These are phyloP conservation scores for Eleginops maclovinus DNA, from an alignment of 2,113 vertebrate genomes.

Conservation along the genomic window DNA sequence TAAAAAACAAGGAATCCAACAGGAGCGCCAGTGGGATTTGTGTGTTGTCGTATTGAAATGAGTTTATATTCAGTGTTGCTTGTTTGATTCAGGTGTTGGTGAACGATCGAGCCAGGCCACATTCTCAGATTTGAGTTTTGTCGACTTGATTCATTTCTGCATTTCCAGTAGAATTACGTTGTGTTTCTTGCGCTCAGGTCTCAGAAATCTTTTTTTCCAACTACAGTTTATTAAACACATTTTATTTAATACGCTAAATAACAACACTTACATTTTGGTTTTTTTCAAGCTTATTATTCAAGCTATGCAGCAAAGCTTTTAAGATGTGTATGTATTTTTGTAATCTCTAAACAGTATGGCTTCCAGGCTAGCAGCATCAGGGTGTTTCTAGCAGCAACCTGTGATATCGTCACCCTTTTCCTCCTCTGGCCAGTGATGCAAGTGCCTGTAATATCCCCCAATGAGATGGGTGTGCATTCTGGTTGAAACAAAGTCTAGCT, in stretches of 20 bases:
- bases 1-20: conserved; percentile 3
- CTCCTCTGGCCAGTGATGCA: conserved; percentile 53
- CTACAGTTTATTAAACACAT: too few relatives aligned
- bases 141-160: too few relatives aligned
- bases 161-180: too few relatives aligned
- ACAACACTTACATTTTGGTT: too few relatives aligned
- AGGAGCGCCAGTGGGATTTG: conserved; percentile 5
- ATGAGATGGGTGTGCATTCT: background rate
- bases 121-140: background rate
- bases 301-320: conserved; percentile 3
- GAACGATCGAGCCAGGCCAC: background rate
- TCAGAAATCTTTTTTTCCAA: too few relatives aligned
- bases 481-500: conserved; percentile 8
- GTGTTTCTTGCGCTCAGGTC: too few relatives aligned
- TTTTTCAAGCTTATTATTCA: too few relatives aligned
- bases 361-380: background rate
- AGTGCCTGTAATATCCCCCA: conserved; percentile 40
- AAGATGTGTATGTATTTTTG: background rate
- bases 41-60: background rate
- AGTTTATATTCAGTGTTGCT: background rate
- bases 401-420: conserved; percentile 28
- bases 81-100: background rate
- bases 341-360: background rate
- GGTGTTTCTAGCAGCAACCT: conserved; percentile 18
- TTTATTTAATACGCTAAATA: too few relatives aligned